These are phyloP conservation scores for Dasyornis broadbenti DNA, from an alignment of 2,113 vertebrate species.

Conservation along the genomic window DNA sequence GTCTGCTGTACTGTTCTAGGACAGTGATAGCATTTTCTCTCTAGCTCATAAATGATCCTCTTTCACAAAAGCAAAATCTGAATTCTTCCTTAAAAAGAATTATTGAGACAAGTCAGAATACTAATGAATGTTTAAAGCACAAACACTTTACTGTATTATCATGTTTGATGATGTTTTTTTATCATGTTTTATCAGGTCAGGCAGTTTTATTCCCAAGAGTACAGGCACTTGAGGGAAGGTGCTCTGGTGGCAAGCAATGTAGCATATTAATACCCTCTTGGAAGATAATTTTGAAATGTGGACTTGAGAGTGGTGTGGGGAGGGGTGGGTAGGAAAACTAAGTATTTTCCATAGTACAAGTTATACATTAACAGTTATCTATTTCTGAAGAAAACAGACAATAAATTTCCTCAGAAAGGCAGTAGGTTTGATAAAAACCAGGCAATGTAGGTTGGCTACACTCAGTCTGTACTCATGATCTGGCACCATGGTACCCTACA, in stretches of 20 bases:
- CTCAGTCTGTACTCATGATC: background rate
- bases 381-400: background rate
- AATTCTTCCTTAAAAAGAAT: background rate
- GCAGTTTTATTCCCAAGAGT: background rate
- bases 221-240: background rate
- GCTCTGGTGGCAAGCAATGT: background rate
- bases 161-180: background rate
- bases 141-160: background rate
- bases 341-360: background rate
- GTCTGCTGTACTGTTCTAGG: background rate
- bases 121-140: background rate
- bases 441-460: background rate
- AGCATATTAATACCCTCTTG: background rate
- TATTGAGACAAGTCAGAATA: background rate
- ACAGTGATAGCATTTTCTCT: background rate
- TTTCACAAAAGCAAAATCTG: background rate
- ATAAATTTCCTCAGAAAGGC: background rate
- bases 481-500: background rate
- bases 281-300: background rate
- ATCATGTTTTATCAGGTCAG: background rate
- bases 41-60: background rate
- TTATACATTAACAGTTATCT: background rate
- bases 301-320: accelerated
- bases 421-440: background rate
- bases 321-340: background rate